Evolutionary conservation across 2,888 invertebrate species (phyloP), one percentile per base, ranked within the genome.

Genomic region (Idaea aversata): DNA sequence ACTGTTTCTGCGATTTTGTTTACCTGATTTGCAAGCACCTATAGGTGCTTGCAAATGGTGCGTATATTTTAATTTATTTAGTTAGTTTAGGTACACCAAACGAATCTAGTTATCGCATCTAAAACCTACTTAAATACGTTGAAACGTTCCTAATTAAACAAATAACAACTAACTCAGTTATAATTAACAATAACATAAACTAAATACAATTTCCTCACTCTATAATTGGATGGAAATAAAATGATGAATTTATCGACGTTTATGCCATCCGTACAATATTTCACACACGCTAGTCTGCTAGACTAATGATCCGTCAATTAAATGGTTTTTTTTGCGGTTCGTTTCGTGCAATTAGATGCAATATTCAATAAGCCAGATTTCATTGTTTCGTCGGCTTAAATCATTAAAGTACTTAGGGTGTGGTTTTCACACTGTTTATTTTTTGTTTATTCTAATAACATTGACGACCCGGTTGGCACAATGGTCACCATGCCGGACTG

Each of bases 261-360:
- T 76, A 61, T 83, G 81, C 83, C 38, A 67, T 73, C 88, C 16
- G 72, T 88, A 85, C 87, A 57, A 59, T 60, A 16, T 59, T 25
- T 69, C 71, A 70, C 76, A 74, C 87, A 86, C 81, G 83, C 83
- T 71, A 83, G 15, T 15, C 5, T 5, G 13, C 72, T 59, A 68
- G 74, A 77, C 83, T 90, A 90, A 90, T 90, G 88, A 87, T 80
- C 78, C 74, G 78, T 76, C 83, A 85, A 87, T 88, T 86, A 86
- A 78, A 75, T 63, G 69, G 25, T 25, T 74, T 84, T 88, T 84
- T 88, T 70, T 67, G 63, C 77, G 69, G 72, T 65, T 74, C 76
- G 79, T 84, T 85, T 78, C 84, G 76, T 79, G 80, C 83, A 84
- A 90, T 89, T 90, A 89, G 74, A 74, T 67, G 70, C 77, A 79